These are phyloP conservation scores for Saturnia pavonia DNA, from an alignment of 2,888 invertebrate genomes.

Conservation along the genomic window DNA sequence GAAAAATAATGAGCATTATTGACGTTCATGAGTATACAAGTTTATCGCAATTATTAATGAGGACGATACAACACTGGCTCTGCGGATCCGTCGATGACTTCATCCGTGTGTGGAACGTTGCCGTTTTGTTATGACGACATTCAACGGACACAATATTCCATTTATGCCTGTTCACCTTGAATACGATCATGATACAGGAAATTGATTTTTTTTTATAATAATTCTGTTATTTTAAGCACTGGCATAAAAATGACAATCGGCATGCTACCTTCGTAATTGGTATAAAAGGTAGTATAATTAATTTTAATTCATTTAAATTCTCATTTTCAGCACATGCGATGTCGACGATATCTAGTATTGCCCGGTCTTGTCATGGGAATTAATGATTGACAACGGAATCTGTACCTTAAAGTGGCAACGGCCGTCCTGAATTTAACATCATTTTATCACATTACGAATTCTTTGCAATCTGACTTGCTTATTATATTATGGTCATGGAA, in stretches of 20 bases:
- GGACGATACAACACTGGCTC: not conserved
- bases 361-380: not conserved
- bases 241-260: not conserved
- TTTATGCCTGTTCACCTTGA: not conserved
- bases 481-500: not conserved
- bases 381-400: too few relatives aligned
- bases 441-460: too few relatives aligned
- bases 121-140: conserved; percentile 2
- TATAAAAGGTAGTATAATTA: too few relatives aligned
- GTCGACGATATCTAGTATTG: not conserved
- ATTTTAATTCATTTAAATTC: too few relatives aligned
- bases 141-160: conserved; percentile 1
- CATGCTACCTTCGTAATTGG: not conserved
- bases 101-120: conserved; percentile 10
- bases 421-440: too few relatives aligned
- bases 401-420: too few relatives aligned
- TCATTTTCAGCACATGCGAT: not conserved
- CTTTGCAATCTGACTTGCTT: too few relatives aligned
- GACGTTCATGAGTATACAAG: not conserved
- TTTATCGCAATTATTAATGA: not conserved
- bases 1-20: not conserved
- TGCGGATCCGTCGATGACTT: not conserved
- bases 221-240: not conserved
- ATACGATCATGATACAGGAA: not conserved
- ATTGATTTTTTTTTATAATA: not conserved